Evolutionary conservation across 1,140 invertebrate species (phyloP).

Genomic region (Colletes latitarsis): DNA sequence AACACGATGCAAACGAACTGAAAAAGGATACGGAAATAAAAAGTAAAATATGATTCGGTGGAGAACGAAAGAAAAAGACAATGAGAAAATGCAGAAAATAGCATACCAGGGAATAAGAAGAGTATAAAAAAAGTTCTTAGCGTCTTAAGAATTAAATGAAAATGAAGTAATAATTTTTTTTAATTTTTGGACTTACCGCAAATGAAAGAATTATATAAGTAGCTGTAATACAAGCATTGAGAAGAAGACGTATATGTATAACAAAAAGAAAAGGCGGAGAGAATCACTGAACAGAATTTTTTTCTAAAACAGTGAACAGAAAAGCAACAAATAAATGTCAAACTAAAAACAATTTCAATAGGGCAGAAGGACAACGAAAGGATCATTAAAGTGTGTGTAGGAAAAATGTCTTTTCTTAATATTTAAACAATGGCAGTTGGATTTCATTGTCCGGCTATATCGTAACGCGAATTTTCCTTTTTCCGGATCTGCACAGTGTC

Average conservation of each 20-base stretch:
- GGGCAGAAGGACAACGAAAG: slow-evolving; percentile 9
- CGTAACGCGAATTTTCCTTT: slow-evolving; percentile 36
- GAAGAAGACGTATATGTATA: background rate
- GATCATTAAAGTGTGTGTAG: background rate
- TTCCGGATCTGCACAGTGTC: slow-evolving; percentile 31
- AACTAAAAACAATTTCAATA: background rate
- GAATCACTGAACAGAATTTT: background rate
- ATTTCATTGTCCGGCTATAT: slow-evolving; percentile 33
- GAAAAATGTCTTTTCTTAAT: slow-evolving; percentile 1
- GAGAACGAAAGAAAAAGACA: background rate
- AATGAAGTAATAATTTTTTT: slow-evolving; percentile 16
- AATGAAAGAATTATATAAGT: slow-evolving; percentile 6
- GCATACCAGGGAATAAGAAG: background rate
- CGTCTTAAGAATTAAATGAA: background rate
- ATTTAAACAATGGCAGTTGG: background rate
- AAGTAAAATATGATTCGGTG: slow-evolving; percentile 44
- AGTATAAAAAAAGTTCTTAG: slow-evolving; percentile 16
- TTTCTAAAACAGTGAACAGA: background rate
- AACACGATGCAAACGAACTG: background rate
- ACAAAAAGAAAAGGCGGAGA: background rate
- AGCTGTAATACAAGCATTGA: slow-evolving; percentile 26
- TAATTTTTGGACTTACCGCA: slow-evolving; percentile 10
- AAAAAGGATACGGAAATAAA: slow-evolving; percentile 50
- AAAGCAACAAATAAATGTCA: background rate
- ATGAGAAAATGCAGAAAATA: slow-evolving; percentile 13